phyloP scores from a whole-genome alignment of 1,140 invertebrate genomes.

The Macrobrachium rosenbergii region DNA sequence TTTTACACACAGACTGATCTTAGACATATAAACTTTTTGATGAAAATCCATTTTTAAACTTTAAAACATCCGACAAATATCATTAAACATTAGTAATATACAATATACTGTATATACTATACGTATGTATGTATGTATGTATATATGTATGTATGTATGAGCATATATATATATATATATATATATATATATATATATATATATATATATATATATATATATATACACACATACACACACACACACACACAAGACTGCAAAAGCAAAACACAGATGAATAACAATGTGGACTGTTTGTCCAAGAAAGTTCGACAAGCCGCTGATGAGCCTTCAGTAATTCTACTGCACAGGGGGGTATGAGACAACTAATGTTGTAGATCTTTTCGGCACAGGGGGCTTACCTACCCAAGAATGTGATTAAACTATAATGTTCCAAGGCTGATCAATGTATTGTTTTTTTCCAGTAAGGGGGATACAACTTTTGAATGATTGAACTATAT shows the following conservation, averaged over 20 bases:
- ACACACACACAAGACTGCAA: neutral
- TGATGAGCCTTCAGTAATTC: no score
- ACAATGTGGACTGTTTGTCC: no score
- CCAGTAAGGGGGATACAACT: neutral
- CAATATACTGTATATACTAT: no score
- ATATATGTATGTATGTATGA: constrained; percentile 27
- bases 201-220: constrained; percentile 31
- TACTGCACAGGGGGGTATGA: no score
- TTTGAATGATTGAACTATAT: no score
- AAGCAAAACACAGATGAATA: no score
- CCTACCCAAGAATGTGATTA: no score
- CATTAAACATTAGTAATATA: no score
- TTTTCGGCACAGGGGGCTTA: no score
- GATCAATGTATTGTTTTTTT: neutral
- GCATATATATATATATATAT: constrained; percentile 23
- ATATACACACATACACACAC: neutral
- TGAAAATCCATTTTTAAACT: no score
- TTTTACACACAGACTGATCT: neutral
- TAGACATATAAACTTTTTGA: constrained; percentile 29
- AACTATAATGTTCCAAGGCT: no score
- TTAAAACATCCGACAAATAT: no score
- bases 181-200: constrained; percentile 9
- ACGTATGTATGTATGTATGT: constrained; percentile 36
- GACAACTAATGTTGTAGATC: neutral
- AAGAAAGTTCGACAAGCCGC: neutral